Evolutionary conservation across 2,113 vertebrate species (phyloP).

Genomic region (chimpanzee (Pan troglodytes)): NHGRI_mPanTro3-v2.1_pri NC_072402.2:25118001-25118500

Average conservation of each 20-base stretch:
- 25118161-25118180: no score
- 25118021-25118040: no score
- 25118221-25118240: no score
- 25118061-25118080: no score
- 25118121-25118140: no score
- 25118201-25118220: no score
- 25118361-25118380: not conserved
- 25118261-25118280: not conserved
- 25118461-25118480: not conserved
- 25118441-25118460: not conserved
- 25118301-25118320: not conserved
- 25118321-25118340: not conserved
- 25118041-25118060: no score
- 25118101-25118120: no score
- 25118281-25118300: not conserved
- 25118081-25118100: no score
- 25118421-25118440: not conserved
- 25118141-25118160: no score
- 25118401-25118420: not conserved
- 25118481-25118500: not conserved
- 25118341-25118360: not conserved
- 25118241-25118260: not conserved
- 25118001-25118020: no score
- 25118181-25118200: no score
- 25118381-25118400: not conserved